Evolutionary conservation across 1,140 invertebrate genomes (phyloP).

Genomic region (Sesamia nonagrioides): DNA sequence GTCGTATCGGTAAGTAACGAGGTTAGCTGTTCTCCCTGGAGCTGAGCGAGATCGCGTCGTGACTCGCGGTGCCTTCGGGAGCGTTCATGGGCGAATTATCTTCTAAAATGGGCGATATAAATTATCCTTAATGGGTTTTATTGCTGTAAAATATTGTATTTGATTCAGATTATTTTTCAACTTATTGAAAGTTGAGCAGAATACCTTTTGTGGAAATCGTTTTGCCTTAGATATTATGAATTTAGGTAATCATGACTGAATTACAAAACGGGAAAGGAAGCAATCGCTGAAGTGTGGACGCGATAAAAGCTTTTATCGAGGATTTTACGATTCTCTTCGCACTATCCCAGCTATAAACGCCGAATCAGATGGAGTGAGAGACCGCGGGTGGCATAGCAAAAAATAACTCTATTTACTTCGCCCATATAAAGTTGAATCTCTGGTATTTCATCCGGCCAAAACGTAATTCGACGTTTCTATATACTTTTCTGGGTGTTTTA

Average conservation of each 20-base stretch:
- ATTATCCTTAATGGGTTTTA: conserved; percentile 76
- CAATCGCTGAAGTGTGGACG: conserved; percentile 73
- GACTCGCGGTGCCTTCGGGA: conserved; percentile 73
- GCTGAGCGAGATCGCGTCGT: conserved; percentile 63
- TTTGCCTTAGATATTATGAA: conserved; percentile 18
- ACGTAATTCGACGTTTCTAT: conserved; percentile 47
- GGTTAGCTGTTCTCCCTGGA: conserved; percentile 70
- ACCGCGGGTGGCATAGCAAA: conserved; percentile 73
- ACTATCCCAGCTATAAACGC: conserved; percentile 78
- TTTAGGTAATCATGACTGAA: conserved; percentile 55
- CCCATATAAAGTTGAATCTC: conserved; percentile 56
- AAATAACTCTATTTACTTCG: conserved; percentile 72
- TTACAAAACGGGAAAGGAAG: conserved; percentile 73
- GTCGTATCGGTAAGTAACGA: conserved; percentile 75
- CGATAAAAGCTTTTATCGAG: conserved; percentile 79
- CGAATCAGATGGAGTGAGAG: conserved; percentile 79
- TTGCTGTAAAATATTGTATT: conserved; percentile 70
- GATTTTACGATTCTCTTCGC: conserved; percentile 78
- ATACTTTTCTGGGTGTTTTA: neutral
- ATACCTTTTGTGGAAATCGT: conserved; percentile 11
- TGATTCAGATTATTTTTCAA: conserved; percentile 50
- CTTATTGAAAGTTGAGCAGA: conserved; percentile 42
- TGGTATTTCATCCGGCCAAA: conserved; percentile 55
- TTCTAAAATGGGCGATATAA: conserved; percentile 76
- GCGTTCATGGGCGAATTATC: conserved; percentile 75